These are phyloP conservation scores for Eilema sororculum DNA, from an alignment of 2,888 invertebrate species.

Conservation along the genomic window DNA sequence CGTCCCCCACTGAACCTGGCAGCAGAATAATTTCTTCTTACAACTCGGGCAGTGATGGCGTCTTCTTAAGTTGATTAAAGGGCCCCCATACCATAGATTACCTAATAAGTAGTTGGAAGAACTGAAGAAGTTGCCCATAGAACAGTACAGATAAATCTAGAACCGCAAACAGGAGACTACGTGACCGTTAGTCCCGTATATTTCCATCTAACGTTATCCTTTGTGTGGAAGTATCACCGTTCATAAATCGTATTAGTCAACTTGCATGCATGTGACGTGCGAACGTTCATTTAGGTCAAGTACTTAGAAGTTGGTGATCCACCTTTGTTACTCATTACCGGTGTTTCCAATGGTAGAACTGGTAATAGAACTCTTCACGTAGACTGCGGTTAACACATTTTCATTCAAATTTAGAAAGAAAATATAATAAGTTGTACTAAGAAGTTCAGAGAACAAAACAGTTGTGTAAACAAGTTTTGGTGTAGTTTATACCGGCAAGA, in stretches of 20 bases:
- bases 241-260: constrained; percentile 57
- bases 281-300: constrained; percentile 64
- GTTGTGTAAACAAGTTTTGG: not conserved
- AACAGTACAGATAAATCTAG: not conserved
- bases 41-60: too few species aligned
- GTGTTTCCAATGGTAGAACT: constrained; percentile 16
- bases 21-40: too few species aligned
- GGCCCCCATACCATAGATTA: too few species aligned
- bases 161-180: constrained; percentile 1
- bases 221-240: constrained; percentile 25
- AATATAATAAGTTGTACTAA: not conserved
- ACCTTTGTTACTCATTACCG: constrained; percentile 57
- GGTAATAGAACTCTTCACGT: constrained; percentile 11
- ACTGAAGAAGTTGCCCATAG: too few species aligned
- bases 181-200: constrained; percentile 16
- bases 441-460: not conserved
- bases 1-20: too few species aligned
- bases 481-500: not conserved
- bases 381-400: not conserved
- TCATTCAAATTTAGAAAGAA: constrained; percentile 1
- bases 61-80: too few species aligned
- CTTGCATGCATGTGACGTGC: constrained; percentile 36
- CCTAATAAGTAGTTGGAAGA: too few species aligned
- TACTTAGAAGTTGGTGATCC: constrained; percentile 71
- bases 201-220: constrained; percentile 35